These are phyloP conservation scores for Charaxes varanes DNA, from an alignment of 1,140 invertebrate genomes.

Conservation along the genomic window DNA sequence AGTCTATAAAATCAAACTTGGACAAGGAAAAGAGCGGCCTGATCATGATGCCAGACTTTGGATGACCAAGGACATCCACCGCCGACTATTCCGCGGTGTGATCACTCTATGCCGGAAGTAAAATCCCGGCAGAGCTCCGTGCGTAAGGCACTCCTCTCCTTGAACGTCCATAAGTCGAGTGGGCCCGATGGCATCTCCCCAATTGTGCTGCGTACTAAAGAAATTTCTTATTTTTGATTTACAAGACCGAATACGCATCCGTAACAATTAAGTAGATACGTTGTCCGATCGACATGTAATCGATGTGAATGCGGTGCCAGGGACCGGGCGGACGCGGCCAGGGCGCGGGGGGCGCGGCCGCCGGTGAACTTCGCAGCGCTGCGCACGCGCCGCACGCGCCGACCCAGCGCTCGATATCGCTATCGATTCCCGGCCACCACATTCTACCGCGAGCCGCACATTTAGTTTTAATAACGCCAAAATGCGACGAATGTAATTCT, in stretches of 20 bases:
- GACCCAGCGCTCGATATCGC: constrained; percentile 6
- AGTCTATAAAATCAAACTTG: too few species aligned
- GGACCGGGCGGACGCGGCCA: constrained; percentile 8
- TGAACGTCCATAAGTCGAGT: too few species aligned
- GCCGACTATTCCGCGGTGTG: too few species aligned
- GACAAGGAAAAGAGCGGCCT: too few species aligned
- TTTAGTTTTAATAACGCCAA: constrained; percentile 29
- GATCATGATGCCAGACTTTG: too few species aligned
- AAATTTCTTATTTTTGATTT: too few species aligned
- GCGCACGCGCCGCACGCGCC: constrained; percentile 8
- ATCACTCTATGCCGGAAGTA: too few species aligned
- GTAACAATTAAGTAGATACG: constrained; percentile 19
- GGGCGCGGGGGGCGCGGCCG: constrained; percentile 6
- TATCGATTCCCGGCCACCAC: constrained; percentile 15
- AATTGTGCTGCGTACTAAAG: too few species aligned
- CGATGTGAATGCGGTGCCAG: constrained; percentile 21
- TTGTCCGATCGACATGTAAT: constrained; percentile 19
- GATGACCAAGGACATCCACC: too few species aligned
- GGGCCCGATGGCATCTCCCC: too few species aligned
- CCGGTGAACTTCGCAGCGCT: constrained; percentile 5
- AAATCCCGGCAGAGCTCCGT: too few species aligned
- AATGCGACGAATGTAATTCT: constrained; percentile 23
- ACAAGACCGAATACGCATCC: constrained; percentile 14
- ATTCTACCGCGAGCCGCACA: constrained; percentile 16
- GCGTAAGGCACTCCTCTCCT: too few species aligned